These are phyloP conservation scores for Trichogramma evanescens DNA, from an alignment of 2,888 invertebrate species.

Conservation along the genomic window DNA sequence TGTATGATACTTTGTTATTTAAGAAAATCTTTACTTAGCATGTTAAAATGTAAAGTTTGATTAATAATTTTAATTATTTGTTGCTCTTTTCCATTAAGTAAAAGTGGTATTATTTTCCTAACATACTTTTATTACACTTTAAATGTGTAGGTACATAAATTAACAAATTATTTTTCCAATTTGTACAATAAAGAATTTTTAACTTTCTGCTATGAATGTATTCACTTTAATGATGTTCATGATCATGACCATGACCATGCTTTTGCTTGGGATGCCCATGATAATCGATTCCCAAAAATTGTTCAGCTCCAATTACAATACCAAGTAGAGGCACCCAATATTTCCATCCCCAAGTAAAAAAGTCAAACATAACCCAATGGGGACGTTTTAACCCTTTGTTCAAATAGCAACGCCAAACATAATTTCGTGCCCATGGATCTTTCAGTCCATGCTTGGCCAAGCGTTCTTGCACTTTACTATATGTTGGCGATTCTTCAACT, in stretches of 20 bases:
- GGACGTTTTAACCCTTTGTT: neutral
- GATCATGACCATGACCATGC: constrained; percentile 22
- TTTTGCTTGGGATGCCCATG: constrained; percentile 43
- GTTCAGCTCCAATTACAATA: constrained; percentile 51
- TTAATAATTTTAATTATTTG: no score
- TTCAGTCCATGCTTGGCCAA: constrained; percentile 66
- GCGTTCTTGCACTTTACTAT: constrained; percentile 58
- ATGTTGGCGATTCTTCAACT: constrained; percentile 61
- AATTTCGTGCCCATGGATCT: constrained; percentile 86
- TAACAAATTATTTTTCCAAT: neutral
- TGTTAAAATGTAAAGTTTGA: no score
- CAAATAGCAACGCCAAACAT: constrained; percentile 58
- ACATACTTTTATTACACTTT: neutral
- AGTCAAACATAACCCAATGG: neutral
- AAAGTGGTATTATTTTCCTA: no score
- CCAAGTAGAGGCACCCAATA: constrained; percentile 55
- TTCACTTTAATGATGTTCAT: constrained; percentile 19
- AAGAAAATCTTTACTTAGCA: no score
- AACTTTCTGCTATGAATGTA: neutral
- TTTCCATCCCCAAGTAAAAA: constrained; percentile 51
- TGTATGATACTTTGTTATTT: neutral
- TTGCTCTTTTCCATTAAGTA: no score
- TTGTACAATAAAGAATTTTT: constrained; percentile 11
- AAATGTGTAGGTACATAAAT: neutral
- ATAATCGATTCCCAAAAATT: constrained; percentile 47